phyloP scores from a whole-genome alignment of 2,797 vertebrate species.

The Sus cebifrons region DNA sequence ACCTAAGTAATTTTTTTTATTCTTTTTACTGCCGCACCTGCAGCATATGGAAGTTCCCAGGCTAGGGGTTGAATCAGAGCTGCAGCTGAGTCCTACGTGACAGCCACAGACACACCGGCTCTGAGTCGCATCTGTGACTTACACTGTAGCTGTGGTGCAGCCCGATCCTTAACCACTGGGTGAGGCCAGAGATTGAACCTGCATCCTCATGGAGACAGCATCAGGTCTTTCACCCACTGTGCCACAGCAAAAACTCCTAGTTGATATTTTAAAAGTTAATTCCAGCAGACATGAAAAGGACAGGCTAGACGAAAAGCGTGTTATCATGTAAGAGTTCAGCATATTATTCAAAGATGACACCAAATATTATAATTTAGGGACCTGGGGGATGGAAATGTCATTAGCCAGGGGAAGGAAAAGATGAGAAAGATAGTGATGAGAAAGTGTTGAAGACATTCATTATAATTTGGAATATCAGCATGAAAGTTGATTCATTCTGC shows the following conservation, averaged over 20 bases:
- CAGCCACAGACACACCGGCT: no score
- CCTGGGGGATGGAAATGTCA: neutral
- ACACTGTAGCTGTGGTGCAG: no score
- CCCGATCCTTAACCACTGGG: no score
- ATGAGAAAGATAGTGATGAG: neutral
- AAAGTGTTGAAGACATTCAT: neutral
- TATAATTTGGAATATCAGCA: neutral
- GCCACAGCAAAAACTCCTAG: no score
- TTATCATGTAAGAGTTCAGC: neutral
- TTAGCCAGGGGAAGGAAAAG: conserved; percentile 13
- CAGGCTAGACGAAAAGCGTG: neutral
- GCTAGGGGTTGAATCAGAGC: no score
- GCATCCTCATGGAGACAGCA: no score
- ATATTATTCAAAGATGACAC: neutral
- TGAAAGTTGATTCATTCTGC: neutral
- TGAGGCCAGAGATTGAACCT: no score
- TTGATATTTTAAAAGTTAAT: neutral
- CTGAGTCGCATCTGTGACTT: no score
- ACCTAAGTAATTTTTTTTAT: neutral
- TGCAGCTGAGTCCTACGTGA: no score
- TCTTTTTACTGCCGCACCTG: no score
- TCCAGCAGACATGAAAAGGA: neutral
- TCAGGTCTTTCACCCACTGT: no score
- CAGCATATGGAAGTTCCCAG: no score
- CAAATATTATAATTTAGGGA: neutral